These are phyloP conservation scores for Trachops cirrhosus DNA, from an alignment of 2,797 vertebrate species.

Conservation along the genomic window DNA sequence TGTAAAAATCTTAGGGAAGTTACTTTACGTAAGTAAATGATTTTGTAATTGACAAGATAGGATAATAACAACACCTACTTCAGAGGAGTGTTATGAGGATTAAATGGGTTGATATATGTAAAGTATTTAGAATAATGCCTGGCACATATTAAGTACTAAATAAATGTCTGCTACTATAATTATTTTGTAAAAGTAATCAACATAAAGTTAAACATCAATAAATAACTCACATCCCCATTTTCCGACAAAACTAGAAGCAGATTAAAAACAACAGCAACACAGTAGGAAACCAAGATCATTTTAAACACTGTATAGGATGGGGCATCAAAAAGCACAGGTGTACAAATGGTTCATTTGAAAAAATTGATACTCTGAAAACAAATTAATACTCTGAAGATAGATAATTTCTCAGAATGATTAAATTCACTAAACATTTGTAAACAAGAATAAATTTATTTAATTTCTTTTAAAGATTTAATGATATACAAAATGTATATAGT, in stretches of 20 bases:
- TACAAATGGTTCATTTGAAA: neutral
- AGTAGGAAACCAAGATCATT: neutral
- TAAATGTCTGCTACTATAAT: neutral
- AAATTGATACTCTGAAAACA: neutral
- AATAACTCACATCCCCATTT: neutral
- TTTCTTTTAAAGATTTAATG: constrained; percentile 94
- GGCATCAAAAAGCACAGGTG: neutral
- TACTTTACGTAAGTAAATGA: neutral
- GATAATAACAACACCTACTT: neutral
- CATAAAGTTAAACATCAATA: neutral
- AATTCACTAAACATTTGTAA: constrained; percentile 81
- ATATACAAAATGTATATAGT: constrained; percentile 98
- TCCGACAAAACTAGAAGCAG: neutral
- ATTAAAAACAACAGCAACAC: neutral
- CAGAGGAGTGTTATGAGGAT: neutral
- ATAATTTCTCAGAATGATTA: constrained; percentile 47
- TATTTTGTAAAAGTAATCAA: constrained; percentile 15
- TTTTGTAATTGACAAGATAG: neutral
- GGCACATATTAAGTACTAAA: neutral
- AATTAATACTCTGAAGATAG: neutral
- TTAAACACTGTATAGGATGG: neutral
- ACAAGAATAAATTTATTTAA: constrained; percentile 90
- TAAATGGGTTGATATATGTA: neutral
- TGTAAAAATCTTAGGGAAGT: neutral
- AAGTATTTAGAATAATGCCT: neutral